A percentile compares a stretch with the other conserved stretches of the same genome.
Conservation (phyloP, 2,888 invertebrate species). For the Osmoderma eremita region DNA sequence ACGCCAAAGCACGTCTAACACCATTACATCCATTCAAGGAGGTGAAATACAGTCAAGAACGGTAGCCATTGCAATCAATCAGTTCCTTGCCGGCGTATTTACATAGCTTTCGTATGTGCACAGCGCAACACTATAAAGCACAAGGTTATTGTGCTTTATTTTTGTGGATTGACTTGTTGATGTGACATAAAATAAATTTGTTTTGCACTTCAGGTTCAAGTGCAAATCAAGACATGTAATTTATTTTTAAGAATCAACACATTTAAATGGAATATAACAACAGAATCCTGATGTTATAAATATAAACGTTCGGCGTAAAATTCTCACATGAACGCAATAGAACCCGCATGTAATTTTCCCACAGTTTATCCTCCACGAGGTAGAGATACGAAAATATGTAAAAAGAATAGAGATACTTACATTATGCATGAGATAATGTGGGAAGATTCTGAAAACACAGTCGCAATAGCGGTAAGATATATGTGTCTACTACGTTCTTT, state of each 20-base stretch:
- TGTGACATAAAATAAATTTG: background rate
- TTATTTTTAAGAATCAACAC: too few species aligned
- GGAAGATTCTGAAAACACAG: constrained; percentile 11
- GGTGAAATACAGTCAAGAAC: constrained; percentile 17
- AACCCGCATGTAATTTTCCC: background rate
- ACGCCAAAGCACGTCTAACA: background rate
- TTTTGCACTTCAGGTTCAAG: background rate
- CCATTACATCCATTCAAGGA: constrained; percentile 21
- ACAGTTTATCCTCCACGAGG: background rate
- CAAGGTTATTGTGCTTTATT: background rate
- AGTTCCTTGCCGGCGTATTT: background rate
- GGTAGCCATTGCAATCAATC: constrained; percentile 27
- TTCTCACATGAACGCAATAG: too few species aligned
- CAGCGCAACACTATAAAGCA: too few species aligned
- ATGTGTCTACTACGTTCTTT: constrained; percentile 5
- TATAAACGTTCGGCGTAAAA: too few species aligned
- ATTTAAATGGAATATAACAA: too few species aligned
- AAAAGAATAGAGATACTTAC: constrained; percentile 5
- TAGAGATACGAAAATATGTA: constrained; percentile 7
- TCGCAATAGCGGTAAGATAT: constrained; percentile 17
- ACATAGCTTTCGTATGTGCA: background rate
- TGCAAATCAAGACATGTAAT: background rate
- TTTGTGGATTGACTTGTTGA: too few species aligned
- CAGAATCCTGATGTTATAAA: too few species aligned
- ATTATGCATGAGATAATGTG: constrained; percentile 19